Evolutionary conservation across 1,140 invertebrate species (phyloP).

Genomic region (Reticulitermes speratus): DNA sequence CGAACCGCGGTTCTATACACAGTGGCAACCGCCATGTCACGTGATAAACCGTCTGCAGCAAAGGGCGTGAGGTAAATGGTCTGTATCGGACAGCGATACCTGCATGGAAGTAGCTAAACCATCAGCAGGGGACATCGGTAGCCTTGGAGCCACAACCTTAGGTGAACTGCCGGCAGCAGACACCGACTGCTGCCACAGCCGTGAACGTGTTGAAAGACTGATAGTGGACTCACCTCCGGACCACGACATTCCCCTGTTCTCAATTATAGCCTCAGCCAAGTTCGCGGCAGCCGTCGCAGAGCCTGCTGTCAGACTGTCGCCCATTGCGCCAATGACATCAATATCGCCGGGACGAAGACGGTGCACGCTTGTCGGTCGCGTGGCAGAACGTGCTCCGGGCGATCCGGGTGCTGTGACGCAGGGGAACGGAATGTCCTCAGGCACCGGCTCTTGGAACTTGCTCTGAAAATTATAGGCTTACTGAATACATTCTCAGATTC

Average conservation of each 20-base stretch:
- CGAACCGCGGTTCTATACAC: too few relatives aligned
- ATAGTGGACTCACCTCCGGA: conserved; percentile 19
- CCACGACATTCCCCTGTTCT: conserved; percentile 27
- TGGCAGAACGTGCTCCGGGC: not conserved
- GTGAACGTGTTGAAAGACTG: too few relatives aligned
- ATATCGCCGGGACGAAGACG: conserved; percentile 46
- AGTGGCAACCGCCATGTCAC: too few relatives aligned
- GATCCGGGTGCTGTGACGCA: not conserved
- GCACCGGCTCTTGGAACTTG: not conserved
- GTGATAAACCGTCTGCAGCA: too few relatives aligned
- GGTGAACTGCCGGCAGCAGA: too few relatives aligned
- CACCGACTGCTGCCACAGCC: too few relatives aligned
- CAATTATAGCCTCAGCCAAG: not conserved
- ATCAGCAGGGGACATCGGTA: too few relatives aligned
- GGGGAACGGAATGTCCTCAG: not conserved
- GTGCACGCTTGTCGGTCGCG: conserved; percentile 41
- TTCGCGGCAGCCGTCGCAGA: conserved; percentile 44
- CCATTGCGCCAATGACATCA: conserved; percentile 48
- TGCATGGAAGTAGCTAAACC: too few relatives aligned
- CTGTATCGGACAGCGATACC: too few relatives aligned
- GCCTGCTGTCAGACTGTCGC: conserved; percentile 49
- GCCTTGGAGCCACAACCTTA: too few relatives aligned
- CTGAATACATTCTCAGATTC: not conserved
- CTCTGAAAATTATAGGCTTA: too few relatives aligned
- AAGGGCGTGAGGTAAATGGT: too few relatives aligned